These are phyloP conservation scores for Phengaris arion DNA, from an alignment of 2,888 invertebrate genomes.

Conservation along the genomic window DNA sequence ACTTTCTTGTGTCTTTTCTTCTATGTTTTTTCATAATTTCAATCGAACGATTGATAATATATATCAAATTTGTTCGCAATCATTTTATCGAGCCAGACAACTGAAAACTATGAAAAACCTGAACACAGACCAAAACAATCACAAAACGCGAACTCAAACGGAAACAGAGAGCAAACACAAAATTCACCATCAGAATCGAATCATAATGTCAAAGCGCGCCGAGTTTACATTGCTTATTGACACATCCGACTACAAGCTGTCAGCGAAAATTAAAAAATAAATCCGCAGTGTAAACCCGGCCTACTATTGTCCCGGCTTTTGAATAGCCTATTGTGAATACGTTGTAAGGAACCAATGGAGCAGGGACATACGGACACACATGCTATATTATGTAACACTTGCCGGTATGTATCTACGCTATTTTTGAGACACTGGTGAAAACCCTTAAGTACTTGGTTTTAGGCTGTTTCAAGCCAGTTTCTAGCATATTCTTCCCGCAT, in stretches of 20 bases:
- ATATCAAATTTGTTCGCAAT: too few species aligned
- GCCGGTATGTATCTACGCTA: conserved; percentile 11
- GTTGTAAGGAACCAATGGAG: conserved; percentile 40
- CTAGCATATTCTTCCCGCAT: not conserved
- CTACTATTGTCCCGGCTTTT: conserved; percentile 62
- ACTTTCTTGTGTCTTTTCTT: too few species aligned
- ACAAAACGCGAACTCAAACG: conserved; percentile 2
- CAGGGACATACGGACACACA: conserved; percentile 33
- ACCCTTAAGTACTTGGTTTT: not conserved
- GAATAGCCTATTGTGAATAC: conserved; percentile 54
- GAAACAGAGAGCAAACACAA: conserved; percentile 15
- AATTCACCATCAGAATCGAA: conserved; percentile 27
- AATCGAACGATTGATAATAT: too few species aligned
- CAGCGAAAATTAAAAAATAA: conserved; percentile 43
- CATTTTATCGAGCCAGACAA: not conserved
- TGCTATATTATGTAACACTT: conserved; percentile 29
- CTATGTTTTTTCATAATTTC: too few species aligned
- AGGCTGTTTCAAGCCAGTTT: not conserved
- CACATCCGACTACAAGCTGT: conserved; percentile 50
- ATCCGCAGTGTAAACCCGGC: conserved; percentile 54
- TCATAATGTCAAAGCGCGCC: conserved; percentile 28
- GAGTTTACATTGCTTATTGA: conserved; percentile 33
- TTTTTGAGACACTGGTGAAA: not conserved
- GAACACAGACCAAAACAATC: not conserved
- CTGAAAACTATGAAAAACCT: not conserved